Percentiles rank a stretch among this genome's conserved stretches.
Evolutionary conservation across 1,140 invertebrate genomes (phyloP).

Genomic region (Pinna nobilis): DNA sequence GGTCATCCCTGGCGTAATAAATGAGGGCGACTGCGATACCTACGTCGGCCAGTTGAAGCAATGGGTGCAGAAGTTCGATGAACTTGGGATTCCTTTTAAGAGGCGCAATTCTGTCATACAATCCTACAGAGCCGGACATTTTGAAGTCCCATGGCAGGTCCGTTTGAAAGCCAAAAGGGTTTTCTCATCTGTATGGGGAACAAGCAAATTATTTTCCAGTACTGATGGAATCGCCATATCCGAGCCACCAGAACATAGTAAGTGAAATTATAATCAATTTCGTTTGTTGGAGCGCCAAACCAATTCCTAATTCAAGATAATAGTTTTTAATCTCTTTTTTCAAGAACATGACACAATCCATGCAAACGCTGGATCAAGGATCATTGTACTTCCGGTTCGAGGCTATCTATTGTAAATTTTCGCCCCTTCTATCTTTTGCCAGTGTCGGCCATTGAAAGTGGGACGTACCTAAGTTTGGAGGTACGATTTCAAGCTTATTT

Average conservation of each 20-base stretch:
- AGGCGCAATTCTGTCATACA: conserved; percentile 43
- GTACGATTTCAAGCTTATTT: background rate
- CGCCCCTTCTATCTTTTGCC: background rate
- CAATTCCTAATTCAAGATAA: background rate
- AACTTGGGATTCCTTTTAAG: background rate
- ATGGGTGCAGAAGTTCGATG: conserved; percentile 27
- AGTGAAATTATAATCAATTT: background rate
- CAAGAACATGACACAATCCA: background rate
- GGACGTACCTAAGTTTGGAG: background rate
- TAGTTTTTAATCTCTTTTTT: background rate
- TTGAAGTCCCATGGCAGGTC: conserved; percentile 45
- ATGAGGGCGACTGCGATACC: conserved; percentile 31
- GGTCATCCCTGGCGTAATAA: conserved; percentile 34
- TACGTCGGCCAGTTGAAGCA: conserved; percentile 28
- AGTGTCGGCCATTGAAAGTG: background rate
- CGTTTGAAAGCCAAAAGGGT: conserved; percentile 47
- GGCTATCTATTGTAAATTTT: background rate
- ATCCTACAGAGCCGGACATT: conserved; percentile 48
- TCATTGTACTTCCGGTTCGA: background rate
- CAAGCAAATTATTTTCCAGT: conserved; percentile 56
- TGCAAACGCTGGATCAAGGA: background rate
- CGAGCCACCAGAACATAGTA: conserved; percentile 39
- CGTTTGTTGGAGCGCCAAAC: background rate
- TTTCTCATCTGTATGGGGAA: conserved; percentile 51
- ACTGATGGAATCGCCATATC: conserved; percentile 51